Evolutionary conservation across 1,140 invertebrate genomes (phyloP), one percentile per base, ranked within the genome.

Genomic region (Bombus consobrinus): DNA sequence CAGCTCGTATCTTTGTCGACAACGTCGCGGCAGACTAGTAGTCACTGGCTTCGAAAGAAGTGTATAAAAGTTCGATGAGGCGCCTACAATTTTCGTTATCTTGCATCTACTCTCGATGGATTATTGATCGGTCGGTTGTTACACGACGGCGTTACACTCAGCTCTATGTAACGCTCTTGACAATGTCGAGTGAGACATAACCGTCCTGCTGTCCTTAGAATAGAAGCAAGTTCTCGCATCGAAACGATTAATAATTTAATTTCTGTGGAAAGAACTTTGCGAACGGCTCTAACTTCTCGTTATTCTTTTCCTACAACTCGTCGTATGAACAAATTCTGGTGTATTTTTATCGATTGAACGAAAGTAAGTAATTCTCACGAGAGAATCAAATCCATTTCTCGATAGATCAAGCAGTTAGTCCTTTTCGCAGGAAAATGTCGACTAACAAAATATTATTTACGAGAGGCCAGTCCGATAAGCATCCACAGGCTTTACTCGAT

Each of bases 121-220:
- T 90, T 91, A 92, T 91, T 72, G 91, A 92, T 90, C 90, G 83
- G 22, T 72, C 78, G 59, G 78, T 89, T 83, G 78, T 92, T 85
- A 83, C 62, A 73, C 41, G 28, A 32, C 64, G 66, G 34, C 66
- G 57, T 83, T 80, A 75, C 62, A 74, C 37, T 59, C 37, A 32
- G 22, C 84, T 34, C 64, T n/a, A 13, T 53, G 47, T 62, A n/a
- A 62, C 59, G 9, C 28, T 28, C 28, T n/a, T n/a, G 59, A 13
- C 59, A n/a, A n/a, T 28, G 12, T 28, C 10, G 59, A 66, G 15
- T 66, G 64, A 66, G 64, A 66, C 32, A 5, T 18, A 34, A 66
- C 2, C 64, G 5, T 32, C 6, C 13, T n/a, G 43, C 47, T 66
- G 66, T 76, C 71, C 69, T 28, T n/a, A 39, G 13, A 85, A 47